These are phyloP conservation scores for Pycnomerus fuliginosus DNA, from an alignment of 2,888 invertebrate genomes.

Conservation along the genomic window DNA sequence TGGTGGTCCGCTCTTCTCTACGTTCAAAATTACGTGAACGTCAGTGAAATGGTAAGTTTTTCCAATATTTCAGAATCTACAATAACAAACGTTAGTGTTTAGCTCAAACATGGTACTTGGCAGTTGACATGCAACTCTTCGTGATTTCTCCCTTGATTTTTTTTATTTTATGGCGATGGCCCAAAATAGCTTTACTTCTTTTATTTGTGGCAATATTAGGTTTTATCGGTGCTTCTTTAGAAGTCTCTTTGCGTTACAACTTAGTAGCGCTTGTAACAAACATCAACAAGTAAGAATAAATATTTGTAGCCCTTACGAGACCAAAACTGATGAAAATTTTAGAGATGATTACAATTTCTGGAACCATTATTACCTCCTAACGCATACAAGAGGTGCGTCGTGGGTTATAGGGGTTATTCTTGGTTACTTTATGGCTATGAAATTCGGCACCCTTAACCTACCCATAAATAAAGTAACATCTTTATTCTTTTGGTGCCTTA, in stretches of 20 bases:
- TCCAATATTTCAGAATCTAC: background rate
- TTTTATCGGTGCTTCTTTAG: conserved; percentile 29
- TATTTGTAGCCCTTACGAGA: background rate
- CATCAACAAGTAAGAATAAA: conserved; percentile 27
- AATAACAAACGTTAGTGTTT: conserved; percentile 49
- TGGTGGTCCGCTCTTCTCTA: conserved; percentile 42
- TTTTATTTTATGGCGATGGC: conserved; percentile 53
- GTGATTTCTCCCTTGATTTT: conserved; percentile 55
- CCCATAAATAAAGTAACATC: conserved; percentile 9
- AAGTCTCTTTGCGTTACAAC: conserved; percentile 30
- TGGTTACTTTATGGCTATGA: conserved; percentile 35
- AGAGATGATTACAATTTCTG: conserved; percentile 21
- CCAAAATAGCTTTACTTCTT: conserved; percentile 30
- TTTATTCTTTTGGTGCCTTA: conserved; percentile 30
- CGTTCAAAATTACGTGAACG: conserved; percentile 39
- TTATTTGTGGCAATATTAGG: conserved; percentile 24
- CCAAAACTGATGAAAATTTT: conserved; percentile 1
- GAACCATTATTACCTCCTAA: conserved; percentile 36
- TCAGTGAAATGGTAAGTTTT: conserved; percentile 19
- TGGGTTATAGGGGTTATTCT: conserved; percentile 41
- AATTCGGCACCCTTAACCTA: conserved; percentile 11
- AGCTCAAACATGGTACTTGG: conserved; percentile 60
- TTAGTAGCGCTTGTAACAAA: conserved; percentile 31
- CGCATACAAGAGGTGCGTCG: conserved; percentile 39
- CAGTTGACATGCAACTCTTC: conserved; percentile 61